A percentile compares a stretch with the other conserved stretches of the same genome.
Evolutionary conservation across 2,888 invertebrate genomes (phyloP).

Genomic region (Hypselothyrea guttata): DNA sequence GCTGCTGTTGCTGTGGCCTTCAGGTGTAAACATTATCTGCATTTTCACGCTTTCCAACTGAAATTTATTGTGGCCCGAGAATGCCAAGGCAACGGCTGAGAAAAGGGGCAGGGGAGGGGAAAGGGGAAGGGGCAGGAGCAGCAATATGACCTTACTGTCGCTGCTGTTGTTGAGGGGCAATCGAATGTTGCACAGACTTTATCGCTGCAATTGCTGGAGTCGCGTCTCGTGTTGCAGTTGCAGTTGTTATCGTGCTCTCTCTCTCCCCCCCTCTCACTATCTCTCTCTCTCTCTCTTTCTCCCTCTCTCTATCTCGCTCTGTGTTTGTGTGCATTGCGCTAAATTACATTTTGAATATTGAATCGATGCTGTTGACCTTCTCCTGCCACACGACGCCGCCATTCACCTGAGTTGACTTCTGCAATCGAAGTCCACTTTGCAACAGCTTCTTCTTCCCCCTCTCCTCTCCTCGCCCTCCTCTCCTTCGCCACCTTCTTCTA

Average conservation of each 20-base stretch:
- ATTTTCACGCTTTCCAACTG: conserved; percentile 48
- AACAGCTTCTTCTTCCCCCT: not conserved
- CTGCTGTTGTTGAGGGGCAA: conserved; percentile 10
- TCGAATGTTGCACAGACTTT: conserved; percentile 43
- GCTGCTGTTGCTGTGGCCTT: conserved; percentile 42
- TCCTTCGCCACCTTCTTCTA: not conserved
- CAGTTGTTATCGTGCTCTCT: conserved; percentile 1
- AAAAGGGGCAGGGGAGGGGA: too few relatives aligned
- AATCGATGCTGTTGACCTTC: conserved; percentile 65
- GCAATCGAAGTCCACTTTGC: conserved; percentile 20
- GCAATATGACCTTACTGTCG: conserved; percentile 8
- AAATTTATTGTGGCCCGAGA: conserved; percentile 50
- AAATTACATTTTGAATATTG: conserved; percentile 77
- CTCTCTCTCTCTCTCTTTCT: too few relatives aligned
- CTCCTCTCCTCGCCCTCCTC: not conserved
- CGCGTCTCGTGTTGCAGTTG: conserved; percentile 54
- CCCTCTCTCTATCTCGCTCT: too few relatives aligned
- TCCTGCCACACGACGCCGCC: conserved; percentile 20
- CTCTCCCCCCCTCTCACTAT: too few relatives aligned
- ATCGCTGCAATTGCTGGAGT: conserved; percentile 56
- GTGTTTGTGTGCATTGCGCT: conserved; percentile 67
- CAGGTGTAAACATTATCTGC: conserved; percentile 66
- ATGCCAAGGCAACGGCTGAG: conserved; percentile 17
- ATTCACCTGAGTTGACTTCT: conserved; percentile 24
- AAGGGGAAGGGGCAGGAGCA: conserved; percentile 4